A percentile compares a stretch with the other conserved stretches of the same genome.
phyloP scores from a whole-genome alignment of 2,113 vertebrate species.

The Xiphias gladius region DNA sequence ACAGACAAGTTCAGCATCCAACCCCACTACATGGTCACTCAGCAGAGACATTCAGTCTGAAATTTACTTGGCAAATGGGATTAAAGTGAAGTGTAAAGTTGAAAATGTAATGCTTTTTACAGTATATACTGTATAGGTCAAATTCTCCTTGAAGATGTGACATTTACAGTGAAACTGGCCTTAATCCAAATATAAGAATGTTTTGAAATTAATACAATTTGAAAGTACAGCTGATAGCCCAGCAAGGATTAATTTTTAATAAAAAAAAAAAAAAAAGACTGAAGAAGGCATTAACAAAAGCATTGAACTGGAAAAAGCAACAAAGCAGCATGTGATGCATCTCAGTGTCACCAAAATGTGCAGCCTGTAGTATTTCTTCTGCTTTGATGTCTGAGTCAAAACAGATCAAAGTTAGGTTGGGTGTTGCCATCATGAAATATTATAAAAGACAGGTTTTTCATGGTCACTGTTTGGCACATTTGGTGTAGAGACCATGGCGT shows the following conservation, averaged over 20 bases:
- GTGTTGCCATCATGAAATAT: conserved; percentile 12
- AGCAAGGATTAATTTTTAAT: neutral
- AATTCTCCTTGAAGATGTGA: neutral
- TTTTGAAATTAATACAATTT: neutral
- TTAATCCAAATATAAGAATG: neutral
- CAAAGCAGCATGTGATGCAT: conserved; percentile 4
- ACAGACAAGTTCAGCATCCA: conserved; percentile 75
- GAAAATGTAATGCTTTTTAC: conserved; percentile 3
- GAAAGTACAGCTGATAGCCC: neutral
- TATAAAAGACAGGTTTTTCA: conserved; percentile 18
- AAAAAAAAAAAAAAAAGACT: neutral
- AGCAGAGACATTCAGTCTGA: conserved; percentile 63
- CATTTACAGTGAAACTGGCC: neutral
- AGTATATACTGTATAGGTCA: neutral
- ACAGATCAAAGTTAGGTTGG: neutral
- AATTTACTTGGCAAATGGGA: conserved; percentile 48
- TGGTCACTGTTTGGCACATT: conserved; percentile 7
- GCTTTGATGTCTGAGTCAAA: conserved; percentile 33
- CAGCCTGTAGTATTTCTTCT: conserved; percentile 26
- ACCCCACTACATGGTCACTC: conserved; percentile 68
- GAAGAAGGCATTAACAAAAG: neutral
- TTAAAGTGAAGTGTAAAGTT: conserved; percentile 9
- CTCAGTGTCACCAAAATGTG: conserved; percentile 11
- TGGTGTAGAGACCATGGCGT: neutral
- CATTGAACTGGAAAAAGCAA: conserved; percentile 7